These are phyloP conservation scores for Trissolcus basalis DNA, from an alignment of 1,140 invertebrate genomes.

Conservation along the genomic window DNA sequence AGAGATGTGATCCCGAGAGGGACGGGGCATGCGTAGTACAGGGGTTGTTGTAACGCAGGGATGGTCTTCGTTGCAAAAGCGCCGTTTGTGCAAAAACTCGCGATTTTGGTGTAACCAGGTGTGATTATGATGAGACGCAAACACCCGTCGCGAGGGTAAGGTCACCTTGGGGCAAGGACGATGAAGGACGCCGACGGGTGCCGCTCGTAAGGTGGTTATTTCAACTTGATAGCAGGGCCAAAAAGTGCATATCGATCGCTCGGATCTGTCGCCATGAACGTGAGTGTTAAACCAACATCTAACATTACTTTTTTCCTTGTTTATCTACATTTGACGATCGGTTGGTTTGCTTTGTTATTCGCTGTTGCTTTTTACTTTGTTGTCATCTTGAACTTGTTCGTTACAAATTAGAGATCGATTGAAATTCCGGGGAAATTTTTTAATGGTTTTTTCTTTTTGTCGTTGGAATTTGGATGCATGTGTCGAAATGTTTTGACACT, in stretches of 20 bases:
- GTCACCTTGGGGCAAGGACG: neutral
- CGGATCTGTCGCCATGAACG: slow-evolving; percentile 56
- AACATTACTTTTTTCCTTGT: neutral
- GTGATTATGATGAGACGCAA: neutral
- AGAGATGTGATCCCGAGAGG: slow-evolving; percentile 10
- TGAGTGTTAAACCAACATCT: slow-evolving; percentile 32
- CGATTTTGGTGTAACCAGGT: neutral
- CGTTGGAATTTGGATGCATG: too few species aligned
- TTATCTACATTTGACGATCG: neutral
- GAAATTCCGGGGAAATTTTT: too few species aligned
- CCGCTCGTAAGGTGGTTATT: slow-evolving; percentile 5
- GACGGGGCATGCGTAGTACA: slow-evolving; percentile 22
- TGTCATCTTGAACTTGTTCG: too few species aligned
- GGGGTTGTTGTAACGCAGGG: slow-evolving; percentile 27
- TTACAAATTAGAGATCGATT: too few species aligned
- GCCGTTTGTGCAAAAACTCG: neutral
- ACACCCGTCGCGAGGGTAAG: neutral
- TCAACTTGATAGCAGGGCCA: slow-evolving; percentile 37
- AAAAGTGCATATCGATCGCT: slow-evolving; percentile 49
- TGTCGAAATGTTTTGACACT: too few species aligned
- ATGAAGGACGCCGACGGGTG: too few species aligned
- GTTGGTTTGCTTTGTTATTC: neutral
- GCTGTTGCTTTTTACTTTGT: too few species aligned
- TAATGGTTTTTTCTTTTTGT: too few species aligned
- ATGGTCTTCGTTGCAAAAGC: slow-evolving; percentile 19